Base-by-base conservation (phyloP, 2,113 vertebrate genomes). In the Cavia porcellus region DNA sequence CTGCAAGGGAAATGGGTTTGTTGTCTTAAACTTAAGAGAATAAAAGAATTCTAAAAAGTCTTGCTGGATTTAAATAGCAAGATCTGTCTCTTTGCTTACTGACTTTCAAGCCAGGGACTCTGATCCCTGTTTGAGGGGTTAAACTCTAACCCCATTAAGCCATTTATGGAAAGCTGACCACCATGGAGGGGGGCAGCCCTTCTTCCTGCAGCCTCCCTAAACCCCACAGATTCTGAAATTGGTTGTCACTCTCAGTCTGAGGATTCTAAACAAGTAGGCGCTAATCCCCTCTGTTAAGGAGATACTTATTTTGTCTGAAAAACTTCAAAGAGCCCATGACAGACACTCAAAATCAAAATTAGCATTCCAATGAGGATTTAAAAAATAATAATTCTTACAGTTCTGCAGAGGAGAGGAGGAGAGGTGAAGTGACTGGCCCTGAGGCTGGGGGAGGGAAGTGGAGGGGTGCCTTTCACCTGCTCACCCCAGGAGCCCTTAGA, bases 281-380 rank as follows among this genome's bases (percentile, higher is more conserved):
- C 98, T 99, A 99, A 99, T 99, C 99, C 98, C 97, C 97, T 99
- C 98, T 98, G 98, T 99, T 99, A 99, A 98, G 98, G 98, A 98
- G 98, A 98, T 99, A 99, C 98, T 99, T 98, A 98, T 98, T 99
- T 99, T 99, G 98, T 99, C 98, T 98, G 98, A 98, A 98, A 99
- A 99, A 99, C 99, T 99, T 99, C 99, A 99, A 99, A 99, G 98
- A 98, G 98, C 97, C 98, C 97, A 74, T 98, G 98, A 99, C 99
- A 99, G 98, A 99, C 98, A 99, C 99, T 99, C 98, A 99, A 98
- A 99, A 99, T 98, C 97, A 99, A 99, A 99, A 99, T 99, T 99
- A 99, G 98, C 98, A 99, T 98, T 98, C 98, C 99, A 99, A 98
- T 99, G 96, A 98, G 98, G 98, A 98, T 98, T 98, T 98, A 97